Conservation (phyloP, 2,797 vertebrate genomes). For the Petrocephalus sullivani region DNA sequence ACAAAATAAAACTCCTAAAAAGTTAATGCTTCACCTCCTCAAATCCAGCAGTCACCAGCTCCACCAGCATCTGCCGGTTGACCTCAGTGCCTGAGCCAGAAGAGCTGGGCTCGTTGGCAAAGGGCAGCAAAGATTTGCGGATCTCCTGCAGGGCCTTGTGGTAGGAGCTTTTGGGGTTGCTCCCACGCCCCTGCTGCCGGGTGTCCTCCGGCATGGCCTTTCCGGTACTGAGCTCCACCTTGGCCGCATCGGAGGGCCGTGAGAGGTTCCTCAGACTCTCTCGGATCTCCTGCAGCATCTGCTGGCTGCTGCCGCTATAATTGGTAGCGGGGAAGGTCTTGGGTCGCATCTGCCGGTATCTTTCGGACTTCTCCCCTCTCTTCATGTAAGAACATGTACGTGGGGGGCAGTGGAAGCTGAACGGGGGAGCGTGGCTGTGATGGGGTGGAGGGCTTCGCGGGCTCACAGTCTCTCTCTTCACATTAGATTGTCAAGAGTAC, state of each 20-base stretch:
- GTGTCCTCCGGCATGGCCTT: slow-evolving; percentile 76
- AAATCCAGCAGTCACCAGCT: slow-evolving; percentile 74
- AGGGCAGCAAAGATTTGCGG: slow-evolving; percentile 84
- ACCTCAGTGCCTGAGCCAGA: slow-evolving; percentile 64
- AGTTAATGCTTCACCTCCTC: slow-evolving; percentile 73
- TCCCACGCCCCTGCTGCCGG: slow-evolving; percentile 78
- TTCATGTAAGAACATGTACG: slow-evolving; percentile 93
- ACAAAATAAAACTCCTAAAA: not conserved
- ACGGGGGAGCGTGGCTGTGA: slow-evolving; percentile 41
- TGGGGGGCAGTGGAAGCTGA: slow-evolving; percentile 49
- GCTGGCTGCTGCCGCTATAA: slow-evolving; percentile 87
- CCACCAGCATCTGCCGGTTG: slow-evolving; percentile 77
- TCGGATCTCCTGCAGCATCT: slow-evolving; percentile 96
- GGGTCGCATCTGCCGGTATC: slow-evolving; percentile 96
- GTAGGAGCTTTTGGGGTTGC: slow-evolving; percentile 77
- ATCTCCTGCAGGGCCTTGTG: slow-evolving; percentile 93
- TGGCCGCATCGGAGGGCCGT: slow-evolving; percentile 81
- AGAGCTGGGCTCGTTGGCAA: slow-evolving; percentile 73
- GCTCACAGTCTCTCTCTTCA: slow-evolving; percentile 37
- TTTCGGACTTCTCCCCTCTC: slow-evolving; percentile 95
- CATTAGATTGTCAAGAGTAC: slow-evolving; percentile 41
- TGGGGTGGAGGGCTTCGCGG: not conserved
- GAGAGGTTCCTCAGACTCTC: slow-evolving; percentile 90
- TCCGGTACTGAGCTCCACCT: slow-evolving; percentile 62
- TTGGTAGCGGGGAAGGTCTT: slow-evolving; percentile 95